These are phyloP conservation scores for Trichonephila clavata DNA, from an alignment of 1,140 invertebrate species.

Conservation along the genomic window DNA sequence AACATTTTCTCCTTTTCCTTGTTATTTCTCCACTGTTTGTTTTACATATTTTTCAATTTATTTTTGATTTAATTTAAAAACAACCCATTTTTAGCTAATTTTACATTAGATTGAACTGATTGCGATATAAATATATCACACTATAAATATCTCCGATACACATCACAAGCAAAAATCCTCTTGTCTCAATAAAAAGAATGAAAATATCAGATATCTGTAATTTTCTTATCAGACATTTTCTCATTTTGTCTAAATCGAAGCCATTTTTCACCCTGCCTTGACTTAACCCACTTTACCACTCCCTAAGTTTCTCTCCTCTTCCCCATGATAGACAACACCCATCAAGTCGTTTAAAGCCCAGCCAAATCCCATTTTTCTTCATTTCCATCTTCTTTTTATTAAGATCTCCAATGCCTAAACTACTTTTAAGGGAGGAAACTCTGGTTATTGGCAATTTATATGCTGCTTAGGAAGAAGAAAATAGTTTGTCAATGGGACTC, in stretches of 20 bases:
- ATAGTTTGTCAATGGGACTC: constrained; percentile 62
- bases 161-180: too few relatives aligned
- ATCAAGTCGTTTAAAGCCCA: constrained; percentile 30
- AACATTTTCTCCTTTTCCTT: too few relatives aligned
- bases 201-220: background rate
- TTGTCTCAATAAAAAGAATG: too few relatives aligned
- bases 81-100: too few relatives aligned
- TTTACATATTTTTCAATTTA: too few relatives aligned
- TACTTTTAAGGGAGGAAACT: constrained; percentile 33
- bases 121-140: too few relatives aligned
- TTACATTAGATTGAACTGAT: too few relatives aligned
- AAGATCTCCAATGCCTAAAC: constrained; percentile 12
- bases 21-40: too few relatives aligned
- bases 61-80: too few relatives aligned
- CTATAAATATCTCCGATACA: too few relatives aligned
- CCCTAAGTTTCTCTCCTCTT: too few relatives aligned
- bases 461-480: constrained; percentile 29
- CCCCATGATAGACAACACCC: constrained; percentile 42
- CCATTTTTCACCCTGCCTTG: background rate
- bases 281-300: background rate
- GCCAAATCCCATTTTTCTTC: constrained; percentile 55
- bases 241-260: background rate
- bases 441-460: constrained; percentile 66
- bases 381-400: constrained; percentile 15
- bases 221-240: background rate